These are phyloP conservation scores for Balaeniceps rex DNA, from an alignment of 2,113 vertebrate genomes.

Conservation along the genomic window DNA sequence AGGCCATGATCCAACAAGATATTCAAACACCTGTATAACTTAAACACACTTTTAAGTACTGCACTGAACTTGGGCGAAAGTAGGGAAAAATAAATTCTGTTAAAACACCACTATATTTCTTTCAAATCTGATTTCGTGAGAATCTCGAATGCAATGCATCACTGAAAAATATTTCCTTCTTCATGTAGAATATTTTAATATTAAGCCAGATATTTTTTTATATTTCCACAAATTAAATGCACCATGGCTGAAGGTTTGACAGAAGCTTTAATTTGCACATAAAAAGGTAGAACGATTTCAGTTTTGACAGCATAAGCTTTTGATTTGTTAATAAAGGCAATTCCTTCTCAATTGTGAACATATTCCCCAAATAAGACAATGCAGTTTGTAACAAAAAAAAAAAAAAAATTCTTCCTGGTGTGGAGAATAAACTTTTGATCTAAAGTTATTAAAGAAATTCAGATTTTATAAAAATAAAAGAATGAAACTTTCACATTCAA, in stretches of 20 bases:
- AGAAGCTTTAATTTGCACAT: conserved; percentile 70
- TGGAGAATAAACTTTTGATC: conserved; percentile 30
- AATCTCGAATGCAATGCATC: background rate
- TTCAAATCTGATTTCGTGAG: background rate
- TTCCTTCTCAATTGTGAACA: conserved; percentile 61
- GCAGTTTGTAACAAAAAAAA: conserved; percentile 25
- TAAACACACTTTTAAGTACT: background rate
- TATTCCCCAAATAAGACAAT: conserved; percentile 52
- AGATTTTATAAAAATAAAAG: background rate
- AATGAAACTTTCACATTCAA: background rate
- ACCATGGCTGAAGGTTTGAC: conserved; percentile 70
- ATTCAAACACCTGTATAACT: background rate
- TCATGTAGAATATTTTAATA: conserved; percentile 44
- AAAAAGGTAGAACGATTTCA: conserved; percentile 70
- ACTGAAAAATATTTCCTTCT: conserved; percentile 7
- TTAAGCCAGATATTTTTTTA: conserved; percentile 52
- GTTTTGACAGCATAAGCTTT: conserved; percentile 63
- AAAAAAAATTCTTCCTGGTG: background rate
- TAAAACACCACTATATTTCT: background rate
- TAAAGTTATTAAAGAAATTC: conserved; percentile 7
- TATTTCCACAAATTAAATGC: conserved; percentile 66
- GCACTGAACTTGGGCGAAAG: background rate
- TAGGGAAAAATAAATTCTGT: background rate
- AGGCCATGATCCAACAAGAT: background rate
- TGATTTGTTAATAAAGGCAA: conserved; percentile 68